Percentiles rank a stretch among this genome's conserved stretches.
These are phyloP conservation scores for Theocolax elegans DNA, from an alignment of 1,140 invertebrate genomes.

Conservation along the genomic window DNA sequence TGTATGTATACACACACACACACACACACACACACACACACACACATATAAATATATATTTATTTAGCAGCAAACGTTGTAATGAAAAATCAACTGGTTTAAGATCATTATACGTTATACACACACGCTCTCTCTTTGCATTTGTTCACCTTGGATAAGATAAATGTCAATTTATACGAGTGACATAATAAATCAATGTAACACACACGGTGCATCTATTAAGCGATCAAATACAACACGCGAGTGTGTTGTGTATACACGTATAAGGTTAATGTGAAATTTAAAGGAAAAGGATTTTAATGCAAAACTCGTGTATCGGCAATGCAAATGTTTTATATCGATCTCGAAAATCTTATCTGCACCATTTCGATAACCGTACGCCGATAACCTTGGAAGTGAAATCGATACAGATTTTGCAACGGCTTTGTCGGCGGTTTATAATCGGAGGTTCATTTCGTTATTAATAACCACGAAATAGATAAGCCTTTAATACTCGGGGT, in stretches of 20 bases:
- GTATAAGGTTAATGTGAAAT: too few relatives aligned
- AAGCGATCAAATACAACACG: not conserved
- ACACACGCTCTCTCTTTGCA: not conserved
- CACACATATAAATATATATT: too few relatives aligned
- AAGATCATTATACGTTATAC: too few relatives aligned
- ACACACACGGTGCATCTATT: not conserved
- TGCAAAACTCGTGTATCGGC: too few relatives aligned
- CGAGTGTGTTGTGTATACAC: too few relatives aligned
- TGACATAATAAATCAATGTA: slow-evolving; percentile 5
- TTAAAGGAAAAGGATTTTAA: too few relatives aligned
- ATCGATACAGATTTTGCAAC: not conserved
- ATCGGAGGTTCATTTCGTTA: not conserved
- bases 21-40: too few relatives aligned
- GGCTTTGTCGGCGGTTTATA: not conserved
- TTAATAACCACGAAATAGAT: not conserved
- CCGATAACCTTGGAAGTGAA: not conserved
- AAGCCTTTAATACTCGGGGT: not conserved
- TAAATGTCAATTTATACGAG: not conserved
- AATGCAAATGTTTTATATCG: not conserved
- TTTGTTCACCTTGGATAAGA: not conserved
- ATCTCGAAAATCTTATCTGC: slow-evolving; percentile 1
- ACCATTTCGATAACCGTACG: not conserved
- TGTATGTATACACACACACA: too few relatives aligned
- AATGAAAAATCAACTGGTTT: too few relatives aligned
- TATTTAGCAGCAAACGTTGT: too few relatives aligned